Evolutionary conservation across 2,888 invertebrate genomes (phyloP), one percentile per base, ranked within the genome.

Genomic region (Cabera pusaria): DNA sequence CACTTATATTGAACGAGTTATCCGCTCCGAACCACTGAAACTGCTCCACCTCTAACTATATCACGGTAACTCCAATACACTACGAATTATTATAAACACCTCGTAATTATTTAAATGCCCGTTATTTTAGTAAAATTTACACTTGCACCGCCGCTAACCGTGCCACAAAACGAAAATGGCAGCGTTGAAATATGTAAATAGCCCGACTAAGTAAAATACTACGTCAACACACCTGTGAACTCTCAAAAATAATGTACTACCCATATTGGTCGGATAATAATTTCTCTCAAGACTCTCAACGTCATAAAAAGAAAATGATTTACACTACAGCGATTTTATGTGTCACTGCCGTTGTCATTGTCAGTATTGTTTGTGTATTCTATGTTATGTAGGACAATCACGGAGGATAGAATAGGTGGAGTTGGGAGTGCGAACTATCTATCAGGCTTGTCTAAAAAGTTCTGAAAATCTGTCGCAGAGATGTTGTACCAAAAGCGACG

Each of bases 151-250:
- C 87, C 82, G 79, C 81, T 76, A 72, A 69, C 77, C 76, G 80
- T 88, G 84, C 77, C 85, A 85, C 84, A 87, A 86, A 88, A 86
- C 84, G 87, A 88, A 88, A 87, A 88, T 88, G 87, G 87, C 87
- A 88, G 87, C 87, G 81, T 72, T 70, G 70, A 70, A 72, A 62
- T 69, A 62, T 70, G 59, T 64, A 59, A 49, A 56, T 47, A 55
- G 48, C 20, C 46, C 49, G 44, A 48, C 50, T n/a, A 56, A 58
- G 47, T 50, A 29, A 34, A 36, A 36, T 44, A 22, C 7, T 22
- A 21, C 23, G n/a, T 32, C n/a, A 27, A 16, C 18, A 26, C 23
- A 31, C 26, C 19, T 2, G 22, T 19, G 26, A 8, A 21, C 33
- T 17, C 4, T 10, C 27, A 45, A 16, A 12, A 22, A 55, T n/a